A percentile compares a stretch with the other conserved stretches of the same genome.
Evolutionary conservation across 2,113 vertebrate genomes (phyloP).

Genomic region (Emydocephalus ijimae): DNA sequence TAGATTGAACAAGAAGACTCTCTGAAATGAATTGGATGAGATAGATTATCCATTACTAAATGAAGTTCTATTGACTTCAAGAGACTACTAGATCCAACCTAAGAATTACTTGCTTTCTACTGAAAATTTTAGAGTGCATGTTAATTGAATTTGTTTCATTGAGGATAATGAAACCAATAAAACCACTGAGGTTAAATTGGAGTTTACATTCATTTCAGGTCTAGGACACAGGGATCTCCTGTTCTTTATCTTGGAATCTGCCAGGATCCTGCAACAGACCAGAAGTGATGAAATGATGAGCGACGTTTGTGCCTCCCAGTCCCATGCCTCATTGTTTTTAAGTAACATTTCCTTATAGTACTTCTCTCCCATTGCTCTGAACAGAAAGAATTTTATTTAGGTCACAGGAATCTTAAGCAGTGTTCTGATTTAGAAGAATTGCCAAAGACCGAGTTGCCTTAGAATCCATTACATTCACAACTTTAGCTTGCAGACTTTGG

Average conservation of each 20-base stretch:
- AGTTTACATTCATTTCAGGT: neutral
- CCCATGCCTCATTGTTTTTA: neutral
- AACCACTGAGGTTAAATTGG: neutral
- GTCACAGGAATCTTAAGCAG: neutral
- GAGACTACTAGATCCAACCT: neutral
- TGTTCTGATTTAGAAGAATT: neutral
- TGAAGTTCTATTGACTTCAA: neutral
- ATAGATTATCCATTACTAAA: neutral
- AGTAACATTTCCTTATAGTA: neutral
- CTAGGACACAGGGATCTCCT: neutral
- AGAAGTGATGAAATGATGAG: neutral
- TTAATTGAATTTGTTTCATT: neutral
- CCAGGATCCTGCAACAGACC: neutral
- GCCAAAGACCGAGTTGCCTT: neutral
- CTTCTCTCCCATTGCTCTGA: neutral
- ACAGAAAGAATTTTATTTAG: neutral
- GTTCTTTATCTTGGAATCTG: neutral
- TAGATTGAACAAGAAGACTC: neutral
- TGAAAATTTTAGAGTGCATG: neutral
- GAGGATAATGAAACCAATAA: neutral
- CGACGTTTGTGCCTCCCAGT: neutral
- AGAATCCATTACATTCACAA: neutral
- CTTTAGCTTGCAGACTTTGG: neutral
- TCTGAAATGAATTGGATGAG: neutral
- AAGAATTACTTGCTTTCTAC: neutral